These are phyloP conservation scores for Galerucella pusilla DNA, from an alignment of 2,888 invertebrate species.

Conservation along the genomic window DNA sequence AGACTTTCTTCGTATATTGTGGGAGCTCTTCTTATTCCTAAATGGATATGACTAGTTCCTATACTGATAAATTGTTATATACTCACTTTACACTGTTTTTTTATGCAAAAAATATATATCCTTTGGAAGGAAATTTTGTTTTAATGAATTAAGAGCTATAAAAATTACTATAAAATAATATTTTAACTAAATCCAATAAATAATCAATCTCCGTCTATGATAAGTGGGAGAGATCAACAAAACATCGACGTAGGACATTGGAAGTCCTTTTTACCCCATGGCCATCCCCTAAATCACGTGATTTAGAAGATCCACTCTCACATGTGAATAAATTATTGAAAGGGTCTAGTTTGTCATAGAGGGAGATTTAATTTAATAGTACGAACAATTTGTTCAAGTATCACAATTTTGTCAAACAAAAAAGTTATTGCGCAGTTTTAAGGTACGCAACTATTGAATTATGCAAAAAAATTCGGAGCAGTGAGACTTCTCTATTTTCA, in stretches of 20 bases:
- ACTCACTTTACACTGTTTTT: not conserved
- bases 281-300: conserved; percentile 10
- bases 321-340: conserved; percentile 19
- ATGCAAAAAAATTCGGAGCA: not conserved
- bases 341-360: not conserved
- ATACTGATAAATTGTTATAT: too few relatives aligned
- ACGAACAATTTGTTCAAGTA: not conserved
- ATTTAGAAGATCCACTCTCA: conserved; percentile 17
- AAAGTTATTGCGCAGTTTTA: not conserved
- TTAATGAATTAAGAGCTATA: too few relatives aligned
- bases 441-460: not conserved
- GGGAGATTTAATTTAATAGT: not conserved
- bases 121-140: too few relatives aligned
- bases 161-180: not conserved
- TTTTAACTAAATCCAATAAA: not conserved
- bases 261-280: not conserved
- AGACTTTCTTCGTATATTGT: too few relatives aligned
- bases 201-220: not conserved
- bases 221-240: not conserved
- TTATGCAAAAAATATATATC: too few relatives aligned
- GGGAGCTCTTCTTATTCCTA: too few relatives aligned
- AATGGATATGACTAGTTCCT: too few relatives aligned
- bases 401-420: too few relatives aligned
- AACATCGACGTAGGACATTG: conserved; percentile 4
- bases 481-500: not conserved